Percentiles rank a stretch among this genome's conserved stretches.
Evolutionary conservation across 2,888 invertebrate genomes (phyloP).

Genomic region (Diploptera punctata): DNA sequence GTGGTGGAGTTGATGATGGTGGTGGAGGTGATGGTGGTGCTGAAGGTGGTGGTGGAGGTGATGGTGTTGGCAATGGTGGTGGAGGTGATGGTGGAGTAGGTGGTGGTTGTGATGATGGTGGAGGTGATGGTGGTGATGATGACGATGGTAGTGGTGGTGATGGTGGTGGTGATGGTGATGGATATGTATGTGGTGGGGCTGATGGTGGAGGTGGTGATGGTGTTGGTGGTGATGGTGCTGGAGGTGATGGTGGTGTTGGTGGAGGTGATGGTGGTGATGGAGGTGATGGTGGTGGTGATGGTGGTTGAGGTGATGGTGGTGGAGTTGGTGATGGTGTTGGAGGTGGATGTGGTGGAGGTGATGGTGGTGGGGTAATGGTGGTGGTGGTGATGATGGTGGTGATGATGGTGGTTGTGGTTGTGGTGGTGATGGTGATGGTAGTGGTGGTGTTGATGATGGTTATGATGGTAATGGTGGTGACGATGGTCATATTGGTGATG

Average conservation of each 20-base stretch:
- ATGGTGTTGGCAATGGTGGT: not conserved
- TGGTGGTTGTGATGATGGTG: too few species aligned
- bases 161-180: not conserved
- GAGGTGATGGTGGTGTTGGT: too few species aligned
- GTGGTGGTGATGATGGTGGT: not conserved
- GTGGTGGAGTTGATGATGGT: too few species aligned
- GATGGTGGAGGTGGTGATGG: not conserved
- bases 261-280: too few species aligned
- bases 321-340: not conserved
- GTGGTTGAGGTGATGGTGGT: too few species aligned
- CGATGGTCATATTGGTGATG: not conserved
- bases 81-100: not conserved
- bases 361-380: not conserved
- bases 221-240: too few species aligned
- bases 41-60: too few species aligned
- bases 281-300: too few species aligned
- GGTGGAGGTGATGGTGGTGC: too few species aligned
- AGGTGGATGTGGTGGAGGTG: not conserved
- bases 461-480: too few species aligned
- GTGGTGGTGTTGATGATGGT: not conserved
- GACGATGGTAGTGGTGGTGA: not conserved
- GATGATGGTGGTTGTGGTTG: not conserved
- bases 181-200: not conserved
- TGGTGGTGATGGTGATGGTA: not conserved
- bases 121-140: too few species aligned